phyloP scores from a whole-genome alignment of 2,797 vertebrate genomes.

The Notolabrus celidotus region DNA sequence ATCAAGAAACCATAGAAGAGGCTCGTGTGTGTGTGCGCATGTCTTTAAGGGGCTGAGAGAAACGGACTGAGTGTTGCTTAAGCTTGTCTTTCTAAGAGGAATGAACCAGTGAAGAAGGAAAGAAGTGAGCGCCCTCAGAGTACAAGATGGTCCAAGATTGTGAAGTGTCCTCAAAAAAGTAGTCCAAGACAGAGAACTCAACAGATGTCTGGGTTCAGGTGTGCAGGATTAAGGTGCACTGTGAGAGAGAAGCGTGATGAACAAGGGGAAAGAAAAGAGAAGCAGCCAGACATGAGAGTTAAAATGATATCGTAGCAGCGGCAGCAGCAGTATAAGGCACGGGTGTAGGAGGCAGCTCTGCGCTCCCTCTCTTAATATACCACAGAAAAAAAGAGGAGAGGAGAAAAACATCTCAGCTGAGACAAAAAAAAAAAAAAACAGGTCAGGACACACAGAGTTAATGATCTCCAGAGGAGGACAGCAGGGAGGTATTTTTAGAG shows the following conservation, averaged over 20 bases:
- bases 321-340: conserved; percentile 66
- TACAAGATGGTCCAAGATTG: conserved; percentile 7
- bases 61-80: background rate
- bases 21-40: conserved; percentile 12
- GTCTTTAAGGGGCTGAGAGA: conserved; percentile 36
- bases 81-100: conserved; percentile 11
- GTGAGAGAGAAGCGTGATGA: conserved; percentile 17
- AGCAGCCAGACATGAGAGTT: conserved; percentile 9
- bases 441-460: conserved; percentile 28
- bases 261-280: conserved; percentile 5
- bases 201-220: conserved; percentile 1
- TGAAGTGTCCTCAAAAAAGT: conserved; percentile 30
- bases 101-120: background rate
- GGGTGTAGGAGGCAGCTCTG: conserved; percentile 60
- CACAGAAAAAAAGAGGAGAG: conserved; percentile 13
- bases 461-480: conserved; percentile 65
- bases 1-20: conserved; percentile 9
- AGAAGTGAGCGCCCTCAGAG: conserved; percentile 13
- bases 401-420: background rate
- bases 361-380: conserved; percentile 67
- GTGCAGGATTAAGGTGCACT: conserved; percentile 30
- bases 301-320: conserved; percentile 25
- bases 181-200: conserved; percentile 16
- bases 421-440: background rate
- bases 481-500: conserved; percentile 73